Percentiles rank a stretch among this genome's conserved stretches.
These are phyloP conservation scores for Eurystomus glaucurus DNA, from an alignment of 2,797 vertebrate species.

Conservation along the genomic window DNA sequence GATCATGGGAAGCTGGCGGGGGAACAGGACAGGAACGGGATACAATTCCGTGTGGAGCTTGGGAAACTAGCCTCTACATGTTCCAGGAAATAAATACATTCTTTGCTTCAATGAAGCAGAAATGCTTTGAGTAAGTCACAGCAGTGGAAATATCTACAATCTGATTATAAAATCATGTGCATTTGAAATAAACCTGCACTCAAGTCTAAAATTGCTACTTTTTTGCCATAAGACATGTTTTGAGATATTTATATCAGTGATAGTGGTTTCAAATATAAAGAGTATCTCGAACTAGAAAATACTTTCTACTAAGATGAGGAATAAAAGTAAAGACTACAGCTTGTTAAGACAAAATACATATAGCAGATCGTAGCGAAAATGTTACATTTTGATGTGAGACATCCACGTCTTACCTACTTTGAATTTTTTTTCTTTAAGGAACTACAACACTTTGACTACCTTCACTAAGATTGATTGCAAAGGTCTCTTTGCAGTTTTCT, in stretches of 20 bases:
- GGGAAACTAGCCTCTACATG: conserved; percentile 30
- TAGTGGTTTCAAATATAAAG: neutral
- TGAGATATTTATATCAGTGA: neutral
- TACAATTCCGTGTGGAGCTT: neutral
- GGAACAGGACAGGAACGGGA: neutral
- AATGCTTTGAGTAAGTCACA: conserved; percentile 30
- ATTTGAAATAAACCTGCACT: neutral
- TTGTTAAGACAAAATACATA: neutral
- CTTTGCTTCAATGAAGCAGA: conserved; percentile 66
- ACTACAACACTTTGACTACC: neutral
- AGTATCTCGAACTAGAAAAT: neutral
- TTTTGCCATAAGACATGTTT: neutral
- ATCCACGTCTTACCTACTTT: neutral
- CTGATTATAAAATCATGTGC: conserved; percentile 4
- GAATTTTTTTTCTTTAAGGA: neutral
- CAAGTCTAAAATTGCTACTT: neutral
- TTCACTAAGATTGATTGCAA: neutral
- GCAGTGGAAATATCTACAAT: conserved; percentile 1
- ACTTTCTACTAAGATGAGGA: neutral
- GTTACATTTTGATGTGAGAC: neutral
- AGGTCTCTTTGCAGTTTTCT: neutral
- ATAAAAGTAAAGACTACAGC: neutral
- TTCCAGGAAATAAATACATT: conserved; percentile 59
- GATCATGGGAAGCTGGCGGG: neutral
- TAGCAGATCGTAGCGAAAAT: neutral